Conservation (phyloP, 2,113 vertebrate species). For the Mugil cephalus region DNA sequence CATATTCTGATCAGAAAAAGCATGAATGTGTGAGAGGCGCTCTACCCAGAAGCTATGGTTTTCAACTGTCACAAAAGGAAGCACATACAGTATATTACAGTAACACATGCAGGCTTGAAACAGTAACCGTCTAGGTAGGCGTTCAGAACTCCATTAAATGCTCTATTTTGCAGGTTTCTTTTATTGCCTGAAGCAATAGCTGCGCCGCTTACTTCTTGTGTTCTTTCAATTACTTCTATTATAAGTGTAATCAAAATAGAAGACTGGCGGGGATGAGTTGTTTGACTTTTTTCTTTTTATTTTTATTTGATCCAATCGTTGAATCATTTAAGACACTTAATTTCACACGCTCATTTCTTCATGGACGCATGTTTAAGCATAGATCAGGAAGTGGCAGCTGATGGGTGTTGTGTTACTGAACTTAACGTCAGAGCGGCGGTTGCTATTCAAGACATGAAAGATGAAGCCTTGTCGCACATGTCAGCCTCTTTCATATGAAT, state of each 20-base stretch:
- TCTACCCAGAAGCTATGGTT: slow-evolving; percentile 34
- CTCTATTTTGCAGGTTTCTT: slow-evolving; percentile 50
- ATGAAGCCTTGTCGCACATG: slow-evolving; percentile 28
- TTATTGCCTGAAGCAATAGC: slow-evolving; percentile 39
- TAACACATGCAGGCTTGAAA: slow-evolving; percentile 57
- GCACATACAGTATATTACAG: slow-evolving; percentile 19
- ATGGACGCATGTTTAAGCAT: slow-evolving; percentile 34
- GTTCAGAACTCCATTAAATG: slow-evolving; percentile 43
- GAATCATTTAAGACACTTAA: slow-evolving; percentile 3
- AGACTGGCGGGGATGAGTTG: slow-evolving; percentile 38
- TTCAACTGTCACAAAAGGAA: slow-evolving; percentile 49
- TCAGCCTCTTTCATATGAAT: slow-evolving; percentile 55
- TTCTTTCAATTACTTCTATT: slow-evolving; percentile 43
- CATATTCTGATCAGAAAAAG: slow-evolving; percentile 28
- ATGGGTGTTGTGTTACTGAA: slow-evolving; percentile 54
- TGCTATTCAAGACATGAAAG: slow-evolving; percentile 63
- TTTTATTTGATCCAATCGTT: no score
- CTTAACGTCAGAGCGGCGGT: slow-evolving; percentile 37
- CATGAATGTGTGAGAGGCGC: slow-evolving; percentile 27
- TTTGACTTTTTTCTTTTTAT: slow-evolving; percentile 25
- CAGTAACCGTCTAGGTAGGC: slow-evolving; percentile 45
- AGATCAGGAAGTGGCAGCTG: slow-evolving; percentile 15
- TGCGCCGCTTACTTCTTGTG: slow-evolving; percentile 44
- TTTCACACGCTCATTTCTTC: slow-evolving; percentile 12
- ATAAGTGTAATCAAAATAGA: slow-evolving; percentile 50